phyloP scores from a whole-genome alignment of 2,797 vertebrate genomes.

The Cercopithecus hamlyni region DNA sequence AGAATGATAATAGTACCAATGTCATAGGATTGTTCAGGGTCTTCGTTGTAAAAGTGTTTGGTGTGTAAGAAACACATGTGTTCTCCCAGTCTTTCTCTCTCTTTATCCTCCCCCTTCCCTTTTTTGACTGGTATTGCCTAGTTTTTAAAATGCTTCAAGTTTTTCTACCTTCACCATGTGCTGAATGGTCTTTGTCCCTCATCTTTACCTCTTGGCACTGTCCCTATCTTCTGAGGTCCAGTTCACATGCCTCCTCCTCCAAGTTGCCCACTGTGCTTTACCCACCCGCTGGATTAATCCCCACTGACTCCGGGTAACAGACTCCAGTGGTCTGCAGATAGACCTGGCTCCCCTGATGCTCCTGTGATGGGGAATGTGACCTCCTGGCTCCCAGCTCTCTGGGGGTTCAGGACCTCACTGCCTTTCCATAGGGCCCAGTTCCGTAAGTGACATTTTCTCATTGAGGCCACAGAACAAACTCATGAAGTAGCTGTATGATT shows the following conservation, averaged over 20 bases:
- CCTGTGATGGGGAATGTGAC: not conserved
- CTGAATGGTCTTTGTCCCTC: not conserved
- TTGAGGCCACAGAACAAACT: not conserved
- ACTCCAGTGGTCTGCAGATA: not conserved
- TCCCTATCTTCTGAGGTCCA: not conserved
- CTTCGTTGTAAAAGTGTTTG: not conserved
- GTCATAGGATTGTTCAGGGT: not conserved
- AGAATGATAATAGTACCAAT: not conserved
- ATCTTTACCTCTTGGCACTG: not conserved
- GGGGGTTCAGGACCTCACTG: not conserved
- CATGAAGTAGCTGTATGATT: not conserved
- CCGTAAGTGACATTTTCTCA: not conserved
- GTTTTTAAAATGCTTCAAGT: not conserved
- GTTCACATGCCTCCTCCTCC: not conserved
- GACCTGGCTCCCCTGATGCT: not conserved
- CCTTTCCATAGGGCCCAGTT: not conserved
- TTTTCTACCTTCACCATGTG: not conserved
- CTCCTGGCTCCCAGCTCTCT: not conserved
- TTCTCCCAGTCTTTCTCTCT: not conserved
- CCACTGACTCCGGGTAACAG: accelerated
- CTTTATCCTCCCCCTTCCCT: too few relatives aligned
- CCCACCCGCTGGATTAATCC: accelerated
- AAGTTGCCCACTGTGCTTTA: not conserved
- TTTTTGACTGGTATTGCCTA: not conserved
- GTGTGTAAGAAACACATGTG: not conserved